A percentile compares a stretch with the other conserved stretches of the same genome.
phyloP scores from a whole-genome alignment of 2,888 invertebrate genomes.

The Spodoptera picta region DNA sequence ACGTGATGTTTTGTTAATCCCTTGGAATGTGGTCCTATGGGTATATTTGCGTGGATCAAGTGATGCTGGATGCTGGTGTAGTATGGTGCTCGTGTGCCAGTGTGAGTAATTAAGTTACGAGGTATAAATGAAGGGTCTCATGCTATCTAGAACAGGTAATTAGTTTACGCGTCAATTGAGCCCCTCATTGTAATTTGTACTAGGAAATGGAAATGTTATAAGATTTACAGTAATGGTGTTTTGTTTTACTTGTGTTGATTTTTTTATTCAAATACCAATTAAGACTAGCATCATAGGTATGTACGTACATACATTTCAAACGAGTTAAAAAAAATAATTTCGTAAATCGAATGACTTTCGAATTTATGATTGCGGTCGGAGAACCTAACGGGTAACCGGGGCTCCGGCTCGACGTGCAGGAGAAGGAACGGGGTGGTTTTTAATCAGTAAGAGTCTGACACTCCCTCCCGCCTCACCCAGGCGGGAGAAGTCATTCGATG shows the following conservation, averaged over 20 bases:
- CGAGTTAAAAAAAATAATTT: too few relatives aligned
- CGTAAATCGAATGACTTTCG: too few relatives aligned
- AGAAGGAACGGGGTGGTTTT: too few relatives aligned
- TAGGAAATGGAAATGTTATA: slow-evolving; percentile 44
- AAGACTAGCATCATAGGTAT: too few relatives aligned
- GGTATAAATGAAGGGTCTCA: slow-evolving; percentile 81
- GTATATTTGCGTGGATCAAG: slow-evolving; percentile 52
- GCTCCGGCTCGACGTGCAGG: too few relatives aligned
- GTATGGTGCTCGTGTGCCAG: slow-evolving; percentile 75
- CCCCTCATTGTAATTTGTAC: slow-evolving; percentile 48
- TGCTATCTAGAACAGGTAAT: slow-evolving; percentile 82
- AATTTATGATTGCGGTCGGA: too few relatives aligned
- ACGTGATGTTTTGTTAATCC: slow-evolving; percentile 58
- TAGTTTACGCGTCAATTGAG: slow-evolving; percentile 72
- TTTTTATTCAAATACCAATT: too few relatives aligned
- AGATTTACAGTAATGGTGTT: not conserved
- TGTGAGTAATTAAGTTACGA: slow-evolving; percentile 84
- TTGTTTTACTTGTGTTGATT: slow-evolving; percentile 1
- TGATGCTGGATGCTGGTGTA: slow-evolving; percentile 60
- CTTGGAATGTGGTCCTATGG: slow-evolving; percentile 36
- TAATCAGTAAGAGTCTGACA: too few relatives aligned
- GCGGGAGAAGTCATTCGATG: too few relatives aligned
- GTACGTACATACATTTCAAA: too few relatives aligned
- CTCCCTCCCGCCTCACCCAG: too few relatives aligned
- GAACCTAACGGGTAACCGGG: too few relatives aligned